Evolutionary conservation across 2,113 vertebrate genomes (phyloP).

Genomic region (Phoenicopterus ruber): DNA sequence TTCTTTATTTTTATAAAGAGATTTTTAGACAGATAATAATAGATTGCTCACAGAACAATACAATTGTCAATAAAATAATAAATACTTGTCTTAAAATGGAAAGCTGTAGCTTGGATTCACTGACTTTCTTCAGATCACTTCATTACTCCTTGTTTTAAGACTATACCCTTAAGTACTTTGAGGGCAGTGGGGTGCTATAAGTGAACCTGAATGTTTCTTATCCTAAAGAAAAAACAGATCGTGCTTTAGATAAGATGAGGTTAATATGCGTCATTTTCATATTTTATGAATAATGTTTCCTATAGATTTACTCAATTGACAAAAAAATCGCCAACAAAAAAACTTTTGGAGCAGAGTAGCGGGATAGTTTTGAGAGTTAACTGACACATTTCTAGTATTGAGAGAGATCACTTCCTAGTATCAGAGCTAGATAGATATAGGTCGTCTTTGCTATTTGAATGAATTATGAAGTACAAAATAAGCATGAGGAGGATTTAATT

Average conservation of each 20-base stretch:
- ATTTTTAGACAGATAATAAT: neutral
- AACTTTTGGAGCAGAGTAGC: neutral
- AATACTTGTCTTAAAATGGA: neutral
- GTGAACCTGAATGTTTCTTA: neutral
- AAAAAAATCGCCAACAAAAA: neutral
- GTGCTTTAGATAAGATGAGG: neutral
- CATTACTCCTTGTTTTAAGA: neutral
- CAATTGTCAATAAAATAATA: neutral
- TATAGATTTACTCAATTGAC: neutral
- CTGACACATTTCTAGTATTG: fast-evolving
- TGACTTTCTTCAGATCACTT: neutral
- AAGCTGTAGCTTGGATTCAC: neutral
- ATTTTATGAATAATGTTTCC: neutral
- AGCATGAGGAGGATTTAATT: neutral
- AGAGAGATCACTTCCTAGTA: neutral
- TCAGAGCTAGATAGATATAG: neutral
- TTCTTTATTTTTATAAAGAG: neutral
- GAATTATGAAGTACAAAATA: neutral
- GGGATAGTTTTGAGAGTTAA: neutral
- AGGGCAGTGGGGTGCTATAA: neutral
- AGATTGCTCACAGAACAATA: neutral
- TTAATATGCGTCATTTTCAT: neutral
- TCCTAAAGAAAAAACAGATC: neutral
- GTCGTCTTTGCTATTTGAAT: neutral
- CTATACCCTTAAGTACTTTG: neutral